Evolutionary conservation across 1,140 invertebrate species (phyloP).

Genomic region (Caenorhabditis briggsae): DNA sequence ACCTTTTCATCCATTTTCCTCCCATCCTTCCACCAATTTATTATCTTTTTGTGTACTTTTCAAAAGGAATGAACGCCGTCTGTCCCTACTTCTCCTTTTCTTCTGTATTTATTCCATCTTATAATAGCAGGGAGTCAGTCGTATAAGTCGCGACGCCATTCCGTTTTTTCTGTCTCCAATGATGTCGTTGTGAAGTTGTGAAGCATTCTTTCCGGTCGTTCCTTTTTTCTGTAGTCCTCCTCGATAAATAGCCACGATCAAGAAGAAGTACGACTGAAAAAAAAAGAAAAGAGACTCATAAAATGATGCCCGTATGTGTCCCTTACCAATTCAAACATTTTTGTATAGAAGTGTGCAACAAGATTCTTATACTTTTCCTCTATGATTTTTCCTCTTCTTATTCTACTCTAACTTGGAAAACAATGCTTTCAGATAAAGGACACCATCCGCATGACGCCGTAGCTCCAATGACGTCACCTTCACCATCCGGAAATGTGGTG

Average conservation of each 20-base stretch:
- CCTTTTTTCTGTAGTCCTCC: conserved; percentile 8
- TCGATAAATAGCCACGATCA: conserved; percentile 46
- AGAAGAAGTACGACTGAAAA: background rate
- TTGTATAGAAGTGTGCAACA: conserved; percentile 47
- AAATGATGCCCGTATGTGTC: conserved; percentile 32
- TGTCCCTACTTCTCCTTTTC: background rate
- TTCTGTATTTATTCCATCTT: background rate
- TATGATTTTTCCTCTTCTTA: background rate
- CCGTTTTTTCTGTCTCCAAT: background rate
- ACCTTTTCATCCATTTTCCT: conserved; percentile 1
- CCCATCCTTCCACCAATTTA: conserved; percentile 22
- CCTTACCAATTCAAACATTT: background rate
- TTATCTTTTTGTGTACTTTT: conserved; percentile 56
- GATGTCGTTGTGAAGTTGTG: conserved; percentile 18
- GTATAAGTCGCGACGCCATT: conserved; percentile 35
- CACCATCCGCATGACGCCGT: conserved; percentile 14
- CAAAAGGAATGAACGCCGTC: background rate
- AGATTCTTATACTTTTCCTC: background rate
- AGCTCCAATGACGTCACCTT: conserved; percentile 48
- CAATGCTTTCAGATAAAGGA: background rate
- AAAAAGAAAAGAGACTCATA: conserved; percentile 19
- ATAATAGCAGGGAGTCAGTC: conserved; percentile 23
- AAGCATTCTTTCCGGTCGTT: conserved; percentile 40
- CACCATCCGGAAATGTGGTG: conserved; percentile 45
- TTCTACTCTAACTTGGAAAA: background rate